phyloP scores from a whole-genome alignment of 2,888 invertebrate species.

The Callyntrura sp. region DNA sequence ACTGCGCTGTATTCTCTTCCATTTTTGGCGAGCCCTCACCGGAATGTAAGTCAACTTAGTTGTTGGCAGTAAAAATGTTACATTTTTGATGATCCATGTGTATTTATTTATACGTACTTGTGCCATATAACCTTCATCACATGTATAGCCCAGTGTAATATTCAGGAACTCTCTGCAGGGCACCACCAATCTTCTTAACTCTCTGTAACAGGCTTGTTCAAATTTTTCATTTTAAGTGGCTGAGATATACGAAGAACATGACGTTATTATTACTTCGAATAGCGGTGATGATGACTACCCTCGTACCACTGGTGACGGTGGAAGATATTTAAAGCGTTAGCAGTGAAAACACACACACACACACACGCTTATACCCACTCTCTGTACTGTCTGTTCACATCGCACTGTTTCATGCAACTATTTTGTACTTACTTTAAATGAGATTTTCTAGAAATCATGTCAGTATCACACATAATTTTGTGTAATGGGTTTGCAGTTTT shows the following conservation, averaged over 20 bases:
- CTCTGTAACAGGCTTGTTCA: conserved; percentile 4
- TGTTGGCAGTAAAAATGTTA: conserved; percentile 63
- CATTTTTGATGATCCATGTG: conserved; percentile 47
- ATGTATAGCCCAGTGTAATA: neutral
- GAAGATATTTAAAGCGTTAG: neutral
- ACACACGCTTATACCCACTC: neutral
- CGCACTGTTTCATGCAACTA: neutral
- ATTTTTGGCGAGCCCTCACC: conserved; percentile 61
- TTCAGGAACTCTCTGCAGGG: neutral
- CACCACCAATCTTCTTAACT: conserved; percentile 23
- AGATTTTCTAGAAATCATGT: conserved; percentile 35
- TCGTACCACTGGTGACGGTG: neutral
- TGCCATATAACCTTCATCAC: neutral
- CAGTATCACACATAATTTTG: conserved; percentile 7
- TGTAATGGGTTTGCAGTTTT: conserved; percentile 1
- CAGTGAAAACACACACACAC: neutral
- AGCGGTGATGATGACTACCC: conserved; percentile 52
- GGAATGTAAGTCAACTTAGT: conserved; percentile 65
- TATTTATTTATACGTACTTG: conserved; percentile 5
- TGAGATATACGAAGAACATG: conserved; percentile 39
- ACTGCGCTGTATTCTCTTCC: conserved; percentile 42
- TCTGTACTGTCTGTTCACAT: too few relatives aligned
- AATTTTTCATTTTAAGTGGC: conserved; percentile 57
- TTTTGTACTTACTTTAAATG: neutral
- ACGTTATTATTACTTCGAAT: conserved; percentile 63